Evolutionary conservation across 2,888 invertebrate genomes (phyloP), one percentile per base, ranked within the genome.

Genomic region (Thumatha senex): DNA sequence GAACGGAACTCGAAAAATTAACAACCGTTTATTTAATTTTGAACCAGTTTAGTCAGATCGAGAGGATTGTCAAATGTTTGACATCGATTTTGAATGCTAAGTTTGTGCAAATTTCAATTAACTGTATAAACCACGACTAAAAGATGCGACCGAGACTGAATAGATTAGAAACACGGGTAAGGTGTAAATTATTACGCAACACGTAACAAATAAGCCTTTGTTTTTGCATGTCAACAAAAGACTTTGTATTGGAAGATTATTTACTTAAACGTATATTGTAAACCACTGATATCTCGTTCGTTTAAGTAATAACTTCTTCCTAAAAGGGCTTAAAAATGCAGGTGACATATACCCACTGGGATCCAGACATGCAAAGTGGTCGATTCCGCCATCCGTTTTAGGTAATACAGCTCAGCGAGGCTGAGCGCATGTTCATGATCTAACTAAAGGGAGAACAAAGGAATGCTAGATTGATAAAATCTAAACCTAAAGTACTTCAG

Each of bases 371-470:
- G 65, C 65, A 61, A 72, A 69, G 51, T 54, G 2, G 5, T 24
- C 54, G 47, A 68, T 83, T 85, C 86, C 84, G 80, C 75, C 74
- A 78, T 78, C 84, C 84, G 68, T 74, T 76, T 80, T 74, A 81
- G 83, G 64, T 72, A 81, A 82, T 82, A 80, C 82, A 54, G 62
- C 74, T 68, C 58, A 50, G 55, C 73, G 61, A 77, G 79, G 76
- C 69, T 71, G 69, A 70, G 65, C 54, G 63, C 56, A 62, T 67
- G 61, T 55, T 65, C 63, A 52, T 54, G 54, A 58, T 61, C 56
- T 46, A 38, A 54, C 38, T 24, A 46, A 18, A 33, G 48, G 56
- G 54, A 61, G 71, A 71, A 76, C 76, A 76, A 76, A 76, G 74
- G 54, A 67, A 43, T 54, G 31, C 44, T 40, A 46, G 51, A 56